Conservation (phyloP, 1,140 invertebrate species). For the Drosophila navojoa region DNA sequence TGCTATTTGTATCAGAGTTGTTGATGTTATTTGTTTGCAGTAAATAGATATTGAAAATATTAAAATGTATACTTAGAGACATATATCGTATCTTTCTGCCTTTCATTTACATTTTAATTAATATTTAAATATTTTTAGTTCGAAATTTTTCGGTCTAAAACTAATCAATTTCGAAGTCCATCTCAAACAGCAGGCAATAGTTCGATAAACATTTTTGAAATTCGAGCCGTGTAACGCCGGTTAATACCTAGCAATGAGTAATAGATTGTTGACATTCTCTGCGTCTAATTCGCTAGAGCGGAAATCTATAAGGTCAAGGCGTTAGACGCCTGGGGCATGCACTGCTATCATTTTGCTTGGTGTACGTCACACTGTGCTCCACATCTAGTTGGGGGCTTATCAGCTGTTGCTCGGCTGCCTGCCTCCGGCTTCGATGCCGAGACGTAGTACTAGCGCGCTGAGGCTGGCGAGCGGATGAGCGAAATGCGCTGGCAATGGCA, state of each 20-base stretch:
- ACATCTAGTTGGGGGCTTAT: conserved; percentile 45
- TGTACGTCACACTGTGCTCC: conserved; percentile 17
- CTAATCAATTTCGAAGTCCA: not conserved
- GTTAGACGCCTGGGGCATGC: conserved; percentile 6
- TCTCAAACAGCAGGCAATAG: too few relatives aligned
- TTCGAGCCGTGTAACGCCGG: not conserved
- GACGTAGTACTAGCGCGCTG: conserved; percentile 59
- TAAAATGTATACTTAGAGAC: too few relatives aligned
- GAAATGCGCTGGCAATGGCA: conserved; percentile 46
- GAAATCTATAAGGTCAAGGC: conserved; percentile 66
- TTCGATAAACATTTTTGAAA: not conserved
- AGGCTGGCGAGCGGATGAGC: conserved; percentile 57
- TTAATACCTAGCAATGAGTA: conserved; percentile 48
- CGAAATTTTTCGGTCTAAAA: not conserved
- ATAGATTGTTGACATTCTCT: conserved; percentile 21
- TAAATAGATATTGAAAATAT: too few relatives aligned
- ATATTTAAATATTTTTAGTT: too few relatives aligned
- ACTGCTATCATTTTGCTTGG: conserved; percentile 13
- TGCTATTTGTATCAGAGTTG: too few relatives aligned
- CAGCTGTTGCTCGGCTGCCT: conserved; percentile 28
- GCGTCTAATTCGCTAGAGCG: conserved; percentile 7
- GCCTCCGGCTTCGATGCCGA: conserved; percentile 9
- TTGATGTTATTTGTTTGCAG: too few relatives aligned
- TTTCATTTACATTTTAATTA: too few relatives aligned
- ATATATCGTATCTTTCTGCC: too few relatives aligned